These are phyloP conservation scores for Hydroisotoma schaefferi DNA, from an alignment of 2,888 invertebrate species.

Conservation along the genomic window DNA sequence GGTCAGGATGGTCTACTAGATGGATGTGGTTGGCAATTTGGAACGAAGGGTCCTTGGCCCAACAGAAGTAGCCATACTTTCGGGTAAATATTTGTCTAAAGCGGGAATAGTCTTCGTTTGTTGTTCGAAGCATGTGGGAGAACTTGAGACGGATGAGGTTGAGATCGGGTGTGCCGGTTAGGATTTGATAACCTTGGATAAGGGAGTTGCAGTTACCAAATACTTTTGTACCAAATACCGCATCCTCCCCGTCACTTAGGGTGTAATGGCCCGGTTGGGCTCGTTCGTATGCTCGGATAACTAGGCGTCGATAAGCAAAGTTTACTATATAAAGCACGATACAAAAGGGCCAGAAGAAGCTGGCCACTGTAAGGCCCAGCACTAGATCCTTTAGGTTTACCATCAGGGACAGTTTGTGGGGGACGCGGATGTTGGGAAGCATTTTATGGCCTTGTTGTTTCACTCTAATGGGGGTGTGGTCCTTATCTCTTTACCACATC, in stretches of 20 bases:
- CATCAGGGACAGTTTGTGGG: no score
- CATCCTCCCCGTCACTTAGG: slow-evolving; percentile 31
- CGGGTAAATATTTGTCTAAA: slow-evolving; percentile 25
- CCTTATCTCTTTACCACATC: no score
- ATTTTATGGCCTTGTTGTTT: slow-evolving; percentile 14
- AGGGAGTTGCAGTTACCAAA: slow-evolving; percentile 34
- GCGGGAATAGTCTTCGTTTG: slow-evolving; percentile 23
- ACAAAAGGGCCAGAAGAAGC: slow-evolving; percentile 27
- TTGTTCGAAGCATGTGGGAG: slow-evolving; percentile 17
- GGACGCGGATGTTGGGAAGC: slow-evolving; percentile 25
- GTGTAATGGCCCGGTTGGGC: slow-evolving; percentile 21
- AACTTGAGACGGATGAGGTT: slow-evolving; percentile 20
- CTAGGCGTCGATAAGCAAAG: slow-evolving; percentile 12
- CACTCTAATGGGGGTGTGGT: no score
- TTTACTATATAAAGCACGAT: slow-evolving; percentile 22
- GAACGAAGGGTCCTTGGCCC: slow-evolving; percentile 34
- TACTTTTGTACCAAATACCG: slow-evolving; percentile 36
- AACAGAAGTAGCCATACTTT: slow-evolving; percentile 39
- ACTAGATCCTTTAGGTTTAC: slow-evolving; percentile 10
- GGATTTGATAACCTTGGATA: slow-evolving; percentile 38
- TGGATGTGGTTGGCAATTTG: slow-evolving; percentile 33
- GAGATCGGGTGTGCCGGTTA: slow-evolving; percentile 35
- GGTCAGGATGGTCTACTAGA: slow-evolving; percentile 26
- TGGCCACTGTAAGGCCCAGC: slow-evolving; percentile 17
- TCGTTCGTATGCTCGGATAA: slow-evolving; percentile 9